phyloP scores from a whole-genome alignment of 2,113 vertebrate species.

The Formicarius rufipectus region DNA sequence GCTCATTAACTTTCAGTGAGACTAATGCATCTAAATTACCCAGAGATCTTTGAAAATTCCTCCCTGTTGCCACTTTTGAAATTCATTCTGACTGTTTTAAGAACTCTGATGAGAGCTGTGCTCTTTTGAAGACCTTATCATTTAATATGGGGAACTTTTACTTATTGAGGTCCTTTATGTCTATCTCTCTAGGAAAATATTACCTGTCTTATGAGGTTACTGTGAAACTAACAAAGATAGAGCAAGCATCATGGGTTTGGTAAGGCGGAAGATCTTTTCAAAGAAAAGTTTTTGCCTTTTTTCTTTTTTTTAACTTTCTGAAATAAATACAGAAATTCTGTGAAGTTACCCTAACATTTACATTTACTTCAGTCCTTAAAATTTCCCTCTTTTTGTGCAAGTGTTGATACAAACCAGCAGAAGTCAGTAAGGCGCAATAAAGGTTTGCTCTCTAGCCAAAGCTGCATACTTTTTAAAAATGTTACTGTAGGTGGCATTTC shows the following conservation, averaged over 20 bases:
- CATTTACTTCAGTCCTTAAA: not conserved
- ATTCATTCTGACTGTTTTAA: slow-evolving; percentile 12
- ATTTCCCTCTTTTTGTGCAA: not conserved
- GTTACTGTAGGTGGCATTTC: not conserved
- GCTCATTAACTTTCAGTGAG: slow-evolving; percentile 45
- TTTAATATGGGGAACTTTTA: not conserved
- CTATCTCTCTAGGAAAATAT: not conserved
- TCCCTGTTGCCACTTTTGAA: not conserved
- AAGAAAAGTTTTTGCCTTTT: not conserved
- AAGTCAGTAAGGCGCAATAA: not conserved
- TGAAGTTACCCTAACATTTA: not conserved
- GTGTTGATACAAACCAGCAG: not conserved
- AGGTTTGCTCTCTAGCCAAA: not conserved
- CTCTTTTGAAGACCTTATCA: not conserved
- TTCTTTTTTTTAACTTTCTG: not conserved
- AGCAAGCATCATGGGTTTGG: not conserved
- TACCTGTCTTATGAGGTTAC: not conserved
- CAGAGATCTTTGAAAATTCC: slow-evolving; percentile 10
- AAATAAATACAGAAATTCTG: not conserved
- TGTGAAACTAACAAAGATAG: not conserved
- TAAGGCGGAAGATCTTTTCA: not conserved
- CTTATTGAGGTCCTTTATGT: not conserved
- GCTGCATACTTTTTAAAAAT: not conserved
- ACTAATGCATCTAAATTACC: not conserved
- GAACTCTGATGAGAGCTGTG: not conserved